Evolutionary conservation across 2,888 invertebrate species (phyloP).

Genomic region (Epinotia ramella): DNA sequence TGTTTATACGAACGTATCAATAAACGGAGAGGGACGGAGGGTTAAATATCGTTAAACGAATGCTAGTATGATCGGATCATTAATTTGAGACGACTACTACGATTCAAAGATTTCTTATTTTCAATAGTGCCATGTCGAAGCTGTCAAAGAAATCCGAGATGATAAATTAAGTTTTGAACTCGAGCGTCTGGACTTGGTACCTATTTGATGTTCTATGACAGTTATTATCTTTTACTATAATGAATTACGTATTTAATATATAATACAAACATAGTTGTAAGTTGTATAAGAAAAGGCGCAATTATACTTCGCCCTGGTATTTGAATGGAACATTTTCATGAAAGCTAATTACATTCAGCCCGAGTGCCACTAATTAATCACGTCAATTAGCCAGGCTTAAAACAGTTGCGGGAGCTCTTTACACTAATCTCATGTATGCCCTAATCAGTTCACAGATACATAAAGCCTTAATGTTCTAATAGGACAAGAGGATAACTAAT

Average conservation of each 20-base stretch:
- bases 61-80: neutral
- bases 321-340: constrained; percentile 16
- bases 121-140: constrained; percentile 20
- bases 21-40: neutral
- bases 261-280: neutral
- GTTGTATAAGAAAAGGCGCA: neutral
- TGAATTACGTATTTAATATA: neutral
- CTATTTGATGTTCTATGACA: constrained; percentile 10
- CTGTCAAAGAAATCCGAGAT: constrained; percentile 16
- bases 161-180: constrained; percentile 30
- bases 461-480: neutral
- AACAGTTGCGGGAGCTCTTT: constrained; percentile 23
- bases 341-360: constrained; percentile 19
- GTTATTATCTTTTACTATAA: neutral
- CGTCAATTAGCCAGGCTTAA: constrained; percentile 31
- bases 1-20: constrained; percentile 18
- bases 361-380: constrained; percentile 32
- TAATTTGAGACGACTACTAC: neutral
- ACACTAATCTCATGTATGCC: constrained; percentile 16
- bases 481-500: neutral
- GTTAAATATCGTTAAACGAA: constrained; percentile 6
- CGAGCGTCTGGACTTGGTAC: constrained; percentile 5
- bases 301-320: neutral
- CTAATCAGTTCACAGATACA: constrained; percentile 12
- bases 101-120: constrained; percentile 15